Evolutionary conservation across 2,888 invertebrate species (phyloP).

Genomic region (Melanostoma mellinum): DNA sequence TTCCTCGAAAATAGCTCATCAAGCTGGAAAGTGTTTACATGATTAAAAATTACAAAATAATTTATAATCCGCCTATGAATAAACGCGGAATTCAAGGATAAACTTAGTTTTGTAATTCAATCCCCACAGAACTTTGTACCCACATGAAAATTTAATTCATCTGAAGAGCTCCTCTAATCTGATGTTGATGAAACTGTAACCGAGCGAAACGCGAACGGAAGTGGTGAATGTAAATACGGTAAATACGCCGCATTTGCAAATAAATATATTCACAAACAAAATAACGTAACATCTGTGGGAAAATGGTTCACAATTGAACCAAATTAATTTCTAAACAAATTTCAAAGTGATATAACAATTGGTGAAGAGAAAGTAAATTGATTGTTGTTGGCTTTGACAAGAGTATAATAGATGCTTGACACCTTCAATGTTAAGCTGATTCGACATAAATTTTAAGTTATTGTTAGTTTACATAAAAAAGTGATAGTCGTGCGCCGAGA

Average conservation of each 20-base stretch:
- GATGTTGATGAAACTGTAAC: background rate
- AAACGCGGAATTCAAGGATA: background rate
- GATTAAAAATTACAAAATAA: constrained; percentile 18
- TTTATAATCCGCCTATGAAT: background rate
- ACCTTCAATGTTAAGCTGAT: no score
- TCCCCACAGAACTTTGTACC: background rate
- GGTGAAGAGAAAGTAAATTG: background rate
- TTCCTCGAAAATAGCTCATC: constrained; percentile 44
- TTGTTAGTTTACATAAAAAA: no score
- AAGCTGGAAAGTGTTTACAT: constrained; percentile 21
- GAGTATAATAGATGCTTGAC: no score
- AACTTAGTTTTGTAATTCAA: background rate
- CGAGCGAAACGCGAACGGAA: constrained; percentile 3
- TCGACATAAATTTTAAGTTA: no score
- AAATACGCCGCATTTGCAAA: background rate
- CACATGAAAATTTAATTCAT: background rate
- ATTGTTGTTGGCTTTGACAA: no score
- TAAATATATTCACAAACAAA: constrained; percentile 3
- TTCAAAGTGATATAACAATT: no score
- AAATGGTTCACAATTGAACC: constrained; percentile 25
- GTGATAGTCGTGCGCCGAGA: no score
- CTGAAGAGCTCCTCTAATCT: background rate
- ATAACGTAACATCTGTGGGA: constrained; percentile 18
- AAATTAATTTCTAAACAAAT: background rate
- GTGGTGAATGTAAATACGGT: background rate